phyloP scores from a whole-genome alignment of 2,797 vertebrate species.

The Valencia hispanica region DNA sequence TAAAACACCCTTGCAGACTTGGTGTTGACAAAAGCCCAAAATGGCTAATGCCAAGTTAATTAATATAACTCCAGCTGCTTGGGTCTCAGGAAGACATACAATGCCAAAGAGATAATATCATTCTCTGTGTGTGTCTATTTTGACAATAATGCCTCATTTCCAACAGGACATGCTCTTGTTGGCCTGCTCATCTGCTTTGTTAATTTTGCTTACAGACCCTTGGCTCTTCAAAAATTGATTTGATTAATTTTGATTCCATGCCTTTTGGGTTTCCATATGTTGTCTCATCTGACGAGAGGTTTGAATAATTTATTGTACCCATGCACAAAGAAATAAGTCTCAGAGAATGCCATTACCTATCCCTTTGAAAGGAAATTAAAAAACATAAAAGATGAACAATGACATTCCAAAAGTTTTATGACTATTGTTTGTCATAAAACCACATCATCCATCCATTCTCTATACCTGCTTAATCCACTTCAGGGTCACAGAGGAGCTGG shows the following conservation, averaged over 20 bases:
- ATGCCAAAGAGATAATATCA: conserved; percentile 68
- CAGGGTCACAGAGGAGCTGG: background rate
- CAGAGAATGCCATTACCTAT: background rate
- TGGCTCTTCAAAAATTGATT: conserved; percentile 39
- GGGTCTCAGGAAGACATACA: conserved; percentile 55
- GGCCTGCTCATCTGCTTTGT: conserved; percentile 59
- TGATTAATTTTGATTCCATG: conserved; percentile 66
- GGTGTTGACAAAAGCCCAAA: conserved; percentile 70
- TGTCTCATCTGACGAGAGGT: conserved; percentile 2
- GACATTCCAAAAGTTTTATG: conserved; percentile 1
- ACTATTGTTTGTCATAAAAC: background rate
- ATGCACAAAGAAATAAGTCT: background rate
- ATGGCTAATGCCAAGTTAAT: conserved; percentile 83
- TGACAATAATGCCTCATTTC: conserved; percentile 64
- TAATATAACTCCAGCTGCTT: conserved; percentile 81
- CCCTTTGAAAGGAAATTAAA: background rate
- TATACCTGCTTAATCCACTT: background rate
- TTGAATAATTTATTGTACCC: background rate
- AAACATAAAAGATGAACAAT: background rate
- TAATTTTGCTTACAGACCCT: conserved; percentile 64
- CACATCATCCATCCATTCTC: background rate
- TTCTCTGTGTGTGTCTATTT: conserved; percentile 57
- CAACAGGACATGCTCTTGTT: conserved; percentile 55
- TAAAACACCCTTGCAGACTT: conserved; percentile 68
- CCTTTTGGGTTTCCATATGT: conserved; percentile 39